These are phyloP conservation scores for Aptenodytes forsteri DNA, from an alignment of 2,113 vertebrate genomes.

Conservation along the genomic window DNA sequence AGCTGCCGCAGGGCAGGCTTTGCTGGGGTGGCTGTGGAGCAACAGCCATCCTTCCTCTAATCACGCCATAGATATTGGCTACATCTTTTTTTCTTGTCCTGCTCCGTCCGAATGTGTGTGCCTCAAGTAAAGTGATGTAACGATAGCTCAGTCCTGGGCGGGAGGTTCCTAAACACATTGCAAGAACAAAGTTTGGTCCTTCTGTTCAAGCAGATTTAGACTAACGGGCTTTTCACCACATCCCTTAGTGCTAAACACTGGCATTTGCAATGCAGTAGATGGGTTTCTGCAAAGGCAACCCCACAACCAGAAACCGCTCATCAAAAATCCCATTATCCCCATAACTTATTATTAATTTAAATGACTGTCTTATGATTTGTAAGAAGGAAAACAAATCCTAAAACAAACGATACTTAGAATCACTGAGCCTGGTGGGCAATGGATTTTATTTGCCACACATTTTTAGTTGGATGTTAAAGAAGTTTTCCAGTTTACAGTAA, in stretches of 20 bases:
- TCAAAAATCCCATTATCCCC: conserved; percentile 30
- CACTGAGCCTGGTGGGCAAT: not conserved
- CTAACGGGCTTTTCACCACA: not conserved
- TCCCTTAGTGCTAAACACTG: not conserved
- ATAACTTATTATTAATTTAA: conserved; percentile 39
- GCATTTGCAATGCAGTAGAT: not conserved
- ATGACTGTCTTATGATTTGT: not conserved
- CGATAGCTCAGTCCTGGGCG: not conserved
- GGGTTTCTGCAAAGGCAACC: not conserved
- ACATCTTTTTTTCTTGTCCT: not conserved
- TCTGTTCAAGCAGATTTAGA: not conserved
- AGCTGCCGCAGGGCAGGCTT: not conserved
- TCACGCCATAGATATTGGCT: not conserved
- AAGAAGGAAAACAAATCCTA: conserved; percentile 16
- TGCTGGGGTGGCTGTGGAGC: not conserved
- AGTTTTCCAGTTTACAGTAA: not conserved
- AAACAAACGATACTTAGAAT: not conserved
- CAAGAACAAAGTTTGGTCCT: not conserved
- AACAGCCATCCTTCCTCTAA: not conserved
- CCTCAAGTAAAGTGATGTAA: not conserved
- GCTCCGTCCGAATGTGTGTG: accelerated
- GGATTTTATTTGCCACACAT: not conserved
- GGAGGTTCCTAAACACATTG: not conserved
- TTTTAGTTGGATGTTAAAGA: not conserved
- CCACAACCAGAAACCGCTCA: not conserved